These are phyloP conservation scores for Andrena flavipes DNA, from an alignment of 2,888 invertebrate species.

Conservation along the genomic window DNA sequence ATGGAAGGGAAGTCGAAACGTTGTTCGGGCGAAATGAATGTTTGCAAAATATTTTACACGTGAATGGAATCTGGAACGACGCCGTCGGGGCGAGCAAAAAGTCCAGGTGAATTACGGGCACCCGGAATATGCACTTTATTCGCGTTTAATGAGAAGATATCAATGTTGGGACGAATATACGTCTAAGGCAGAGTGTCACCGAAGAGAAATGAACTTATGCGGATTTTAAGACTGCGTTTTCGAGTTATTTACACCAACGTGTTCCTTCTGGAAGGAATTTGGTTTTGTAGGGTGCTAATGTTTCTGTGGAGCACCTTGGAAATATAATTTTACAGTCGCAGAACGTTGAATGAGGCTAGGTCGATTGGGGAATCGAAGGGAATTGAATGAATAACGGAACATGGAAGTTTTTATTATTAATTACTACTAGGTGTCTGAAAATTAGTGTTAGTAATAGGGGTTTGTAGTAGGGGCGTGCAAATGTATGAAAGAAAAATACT, in stretches of 20 bases:
- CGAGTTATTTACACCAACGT: no score
- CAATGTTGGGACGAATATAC: neutral
- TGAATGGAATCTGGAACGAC: neutral
- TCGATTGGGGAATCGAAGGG: no score
- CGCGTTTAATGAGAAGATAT: neutral
- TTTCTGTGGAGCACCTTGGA: no score
- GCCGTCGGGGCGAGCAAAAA: neutral
- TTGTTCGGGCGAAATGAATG: neutral
- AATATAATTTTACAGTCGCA: no score
- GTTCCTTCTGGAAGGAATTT: no score
- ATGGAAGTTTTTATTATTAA: no score
- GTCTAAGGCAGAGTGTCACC: neutral
- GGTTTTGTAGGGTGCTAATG: no score
- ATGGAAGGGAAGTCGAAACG: neutral
- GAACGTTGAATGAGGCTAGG: no score
- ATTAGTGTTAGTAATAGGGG: no score
- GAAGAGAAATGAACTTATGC: neutral
- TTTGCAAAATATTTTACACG: conserved; percentile 5
- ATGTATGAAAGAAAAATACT: neutral
- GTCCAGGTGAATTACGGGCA: neutral
- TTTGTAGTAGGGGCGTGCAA: neutral
- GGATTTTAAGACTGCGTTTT: neutral
- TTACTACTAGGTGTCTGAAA: no score
- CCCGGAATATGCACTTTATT: neutral
- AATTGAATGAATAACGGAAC: no score